Conservation (phyloP, 2,888 invertebrate genomes). For the Heteropelma amictum region DNA sequence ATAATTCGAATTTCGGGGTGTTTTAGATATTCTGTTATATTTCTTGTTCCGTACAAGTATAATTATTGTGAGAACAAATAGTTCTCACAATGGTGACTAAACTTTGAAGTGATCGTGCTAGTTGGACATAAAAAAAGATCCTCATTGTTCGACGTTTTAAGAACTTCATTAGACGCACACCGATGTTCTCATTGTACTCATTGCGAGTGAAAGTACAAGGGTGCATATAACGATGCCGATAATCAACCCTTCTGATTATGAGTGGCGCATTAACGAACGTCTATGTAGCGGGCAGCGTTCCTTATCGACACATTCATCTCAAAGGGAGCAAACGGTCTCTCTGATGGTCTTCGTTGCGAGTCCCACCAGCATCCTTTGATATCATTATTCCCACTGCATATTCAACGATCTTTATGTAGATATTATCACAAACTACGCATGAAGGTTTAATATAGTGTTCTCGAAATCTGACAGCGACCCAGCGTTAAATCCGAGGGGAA, state of each 20-base stretch:
- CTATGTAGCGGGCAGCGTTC: constrained; percentile 22
- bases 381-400: constrained; percentile 22
- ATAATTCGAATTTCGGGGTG: too few relatives aligned
- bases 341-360: constrained; percentile 39
- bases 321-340: constrained; percentile 26
- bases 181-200: constrained; percentile 19
- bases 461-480: constrained; percentile 13
- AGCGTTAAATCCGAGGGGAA: constrained; percentile 58
- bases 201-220: background rate
- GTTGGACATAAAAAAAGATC: background rate
- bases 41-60: too few relatives aligned
- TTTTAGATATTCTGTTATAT: too few relatives aligned
- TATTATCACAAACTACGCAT: constrained; percentile 20
- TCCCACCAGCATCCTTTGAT: constrained; percentile 33
- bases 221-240: constrained; percentile 28
- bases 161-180: constrained; percentile 31
- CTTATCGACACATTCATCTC: constrained; percentile 44
- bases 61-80: too few relatives aligned
- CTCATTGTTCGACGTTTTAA: background rate
- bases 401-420: constrained; percentile 40
- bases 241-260: constrained; percentile 42
- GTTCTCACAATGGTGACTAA: too few relatives aligned
- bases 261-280: constrained; percentile 23
- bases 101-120: too few relatives aligned
- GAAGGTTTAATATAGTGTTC: background rate